Conservation (phyloP, 2,797 vertebrate genomes). For the Enteromius paludinosus region DNA sequence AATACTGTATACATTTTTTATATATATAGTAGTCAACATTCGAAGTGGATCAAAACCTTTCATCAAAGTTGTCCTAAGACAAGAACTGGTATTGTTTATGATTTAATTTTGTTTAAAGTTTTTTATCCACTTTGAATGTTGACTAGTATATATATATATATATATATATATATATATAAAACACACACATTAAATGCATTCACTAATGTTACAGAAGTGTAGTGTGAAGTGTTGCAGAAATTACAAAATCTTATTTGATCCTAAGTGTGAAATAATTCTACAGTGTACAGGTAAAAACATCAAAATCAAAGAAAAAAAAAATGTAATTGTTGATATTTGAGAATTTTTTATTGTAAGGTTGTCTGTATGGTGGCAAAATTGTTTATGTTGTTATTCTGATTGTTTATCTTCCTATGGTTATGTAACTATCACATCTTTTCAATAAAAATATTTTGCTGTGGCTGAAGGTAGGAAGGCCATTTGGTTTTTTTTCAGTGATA, state of each 20-base stretch:
- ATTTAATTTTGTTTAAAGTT: too few relatives aligned
- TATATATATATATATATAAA: too few relatives aligned
- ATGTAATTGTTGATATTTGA: background rate
- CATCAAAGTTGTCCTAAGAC: too few relatives aligned
- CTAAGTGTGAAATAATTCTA: background rate
- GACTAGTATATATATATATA: too few relatives aligned
- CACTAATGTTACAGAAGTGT: background rate
- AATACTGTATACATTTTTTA: background rate
- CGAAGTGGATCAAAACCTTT: too few relatives aligned
- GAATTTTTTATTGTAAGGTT: background rate
- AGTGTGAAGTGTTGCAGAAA: background rate
- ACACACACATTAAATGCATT: background rate
- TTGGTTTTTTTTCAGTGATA: background rate
- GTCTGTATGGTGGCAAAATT: background rate
- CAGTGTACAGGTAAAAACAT: background rate
- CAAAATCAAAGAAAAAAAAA: background rate
- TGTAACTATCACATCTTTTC: conserved; percentile 26
- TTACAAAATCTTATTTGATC: background rate
- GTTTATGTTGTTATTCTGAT: background rate
- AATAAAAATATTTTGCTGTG: conserved; percentile 15
- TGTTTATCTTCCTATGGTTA: background rate
- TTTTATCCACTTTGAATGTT: too few relatives aligned
- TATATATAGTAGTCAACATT: too few relatives aligned
- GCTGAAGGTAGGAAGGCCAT: background rate
- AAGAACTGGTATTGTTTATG: too few relatives aligned